A percentile compares a stretch with the other conserved stretches of the same genome.
These are phyloP conservation scores for Rotaria macrura DNA, from an alignment of 2,888 invertebrate genomes.

Conservation along the genomic window DNA sequence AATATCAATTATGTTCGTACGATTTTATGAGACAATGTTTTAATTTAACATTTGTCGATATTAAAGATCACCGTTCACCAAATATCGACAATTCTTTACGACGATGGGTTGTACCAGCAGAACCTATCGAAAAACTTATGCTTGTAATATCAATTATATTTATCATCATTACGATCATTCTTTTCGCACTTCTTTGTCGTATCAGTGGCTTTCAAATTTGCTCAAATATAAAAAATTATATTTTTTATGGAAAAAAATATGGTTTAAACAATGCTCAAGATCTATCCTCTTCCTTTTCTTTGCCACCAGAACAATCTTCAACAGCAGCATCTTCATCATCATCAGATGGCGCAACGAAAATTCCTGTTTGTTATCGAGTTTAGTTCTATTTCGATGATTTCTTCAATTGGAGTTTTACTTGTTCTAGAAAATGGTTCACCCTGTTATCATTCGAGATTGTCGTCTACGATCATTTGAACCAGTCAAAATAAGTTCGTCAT, in stretches of 20 bases:
- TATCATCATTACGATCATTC: not conserved
- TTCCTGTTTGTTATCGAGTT: not conserved
- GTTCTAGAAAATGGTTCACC: not conserved
- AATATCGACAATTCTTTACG: not conserved
- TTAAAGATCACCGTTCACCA: not conserved
- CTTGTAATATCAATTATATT: not conserved
- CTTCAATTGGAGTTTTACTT: too few relatives aligned
- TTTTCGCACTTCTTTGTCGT: not conserved
- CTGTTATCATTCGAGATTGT: not conserved
- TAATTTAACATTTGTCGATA: not conserved
- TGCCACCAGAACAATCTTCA: not conserved
- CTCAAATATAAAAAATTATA: not conserved
- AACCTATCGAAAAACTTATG: not conserved
- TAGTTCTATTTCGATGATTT: not conserved
- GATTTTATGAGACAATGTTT: not conserved
- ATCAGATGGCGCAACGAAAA: not conserved
- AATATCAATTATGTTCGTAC: not conserved
- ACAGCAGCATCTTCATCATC: not conserved
- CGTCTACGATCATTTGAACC: not conserved
- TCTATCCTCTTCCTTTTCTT: too few relatives aligned
- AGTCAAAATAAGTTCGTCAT: not conserved
- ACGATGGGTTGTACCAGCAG: not conserved
- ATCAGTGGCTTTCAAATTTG: not conserved
- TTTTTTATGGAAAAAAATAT: conserved; percentile 1
- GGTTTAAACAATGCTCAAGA: not conserved